These are phyloP conservation scores for Pandion haliaetus DNA, from an alignment of 2,113 vertebrate genomes.

Conservation along the genomic window DNA sequence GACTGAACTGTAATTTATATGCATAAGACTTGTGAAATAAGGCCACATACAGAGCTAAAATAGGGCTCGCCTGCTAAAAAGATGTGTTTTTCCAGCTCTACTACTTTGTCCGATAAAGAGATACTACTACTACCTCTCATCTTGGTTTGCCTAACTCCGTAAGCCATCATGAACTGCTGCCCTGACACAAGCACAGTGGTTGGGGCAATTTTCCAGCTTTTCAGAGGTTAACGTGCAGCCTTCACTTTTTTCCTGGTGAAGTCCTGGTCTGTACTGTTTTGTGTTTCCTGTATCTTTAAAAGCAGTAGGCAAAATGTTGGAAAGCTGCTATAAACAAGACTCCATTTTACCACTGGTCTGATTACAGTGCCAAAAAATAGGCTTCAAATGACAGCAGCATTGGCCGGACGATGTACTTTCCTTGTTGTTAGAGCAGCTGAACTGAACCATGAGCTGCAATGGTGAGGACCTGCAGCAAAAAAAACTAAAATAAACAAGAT, in stretches of 20 bases:
- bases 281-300: not conserved
- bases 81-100: not conserved
- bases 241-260: not conserved
- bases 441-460: not conserved
- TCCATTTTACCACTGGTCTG: not conserved
- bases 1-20: not conserved
- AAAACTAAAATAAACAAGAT: not conserved
- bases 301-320: not conserved
- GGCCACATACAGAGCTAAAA: not conserved
- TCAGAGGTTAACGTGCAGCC: not conserved
- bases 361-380: not conserved
- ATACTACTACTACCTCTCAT: not conserved
- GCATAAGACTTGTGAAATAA: not conserved
- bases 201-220: not conserved
- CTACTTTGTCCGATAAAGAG: not conserved
- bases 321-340: not conserved
- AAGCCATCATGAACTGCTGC: not conserved
- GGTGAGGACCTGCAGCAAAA: not conserved
- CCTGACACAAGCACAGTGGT: not conserved
- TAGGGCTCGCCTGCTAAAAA: not conserved
- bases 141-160: not conserved
- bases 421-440: not conserved
- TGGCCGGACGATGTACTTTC: not conserved
- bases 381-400: not conserved
- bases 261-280: not conserved